Percentiles rank a stretch among this genome's conserved stretches.
phyloP scores from a whole-genome alignment of 2,888 invertebrate genomes.

The Cerastis leucographa region DNA sequence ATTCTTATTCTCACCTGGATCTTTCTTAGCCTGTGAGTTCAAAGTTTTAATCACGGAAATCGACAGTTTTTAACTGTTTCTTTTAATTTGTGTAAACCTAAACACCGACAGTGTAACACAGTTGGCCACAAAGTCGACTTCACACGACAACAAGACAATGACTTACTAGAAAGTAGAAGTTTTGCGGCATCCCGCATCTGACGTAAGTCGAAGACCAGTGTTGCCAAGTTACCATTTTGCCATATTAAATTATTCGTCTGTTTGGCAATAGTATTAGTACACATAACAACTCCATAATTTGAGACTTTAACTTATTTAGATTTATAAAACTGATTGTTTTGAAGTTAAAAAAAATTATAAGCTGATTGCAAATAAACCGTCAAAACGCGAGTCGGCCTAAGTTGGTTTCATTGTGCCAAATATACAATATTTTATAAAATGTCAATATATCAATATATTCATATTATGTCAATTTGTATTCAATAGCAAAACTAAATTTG shows the following conservation, averaged over 20 bases:
- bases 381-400: no score
- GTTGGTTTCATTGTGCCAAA: no score
- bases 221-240: slow-evolving; percentile 6
- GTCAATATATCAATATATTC: no score
- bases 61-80: slow-evolving; percentile 9
- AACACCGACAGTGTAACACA: neutral
- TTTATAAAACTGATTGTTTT: neutral
- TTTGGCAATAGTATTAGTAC: neutral
- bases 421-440: no score
- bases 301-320: no score
- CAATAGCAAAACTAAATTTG: no score
- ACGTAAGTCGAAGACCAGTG: slow-evolving; percentile 15
- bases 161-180: neutral
- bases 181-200: slow-evolving; percentile 13
- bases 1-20: slow-evolving; percentile 31
- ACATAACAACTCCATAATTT: no score
- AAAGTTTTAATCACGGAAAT: slow-evolving; percentile 2
- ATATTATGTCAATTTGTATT: no score
- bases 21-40: slow-evolving; percentile 9
- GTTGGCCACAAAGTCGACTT: slow-evolving; percentile 6
- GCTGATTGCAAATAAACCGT: no score
- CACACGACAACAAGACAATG: slow-evolving; percentile 40
- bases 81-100: neutral
- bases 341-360: no score
- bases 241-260: neutral